Evolutionary conservation across 2,888 invertebrate genomes (phyloP), one percentile per base, ranked within the genome.

Genomic region (Eulithis testata): DNA sequence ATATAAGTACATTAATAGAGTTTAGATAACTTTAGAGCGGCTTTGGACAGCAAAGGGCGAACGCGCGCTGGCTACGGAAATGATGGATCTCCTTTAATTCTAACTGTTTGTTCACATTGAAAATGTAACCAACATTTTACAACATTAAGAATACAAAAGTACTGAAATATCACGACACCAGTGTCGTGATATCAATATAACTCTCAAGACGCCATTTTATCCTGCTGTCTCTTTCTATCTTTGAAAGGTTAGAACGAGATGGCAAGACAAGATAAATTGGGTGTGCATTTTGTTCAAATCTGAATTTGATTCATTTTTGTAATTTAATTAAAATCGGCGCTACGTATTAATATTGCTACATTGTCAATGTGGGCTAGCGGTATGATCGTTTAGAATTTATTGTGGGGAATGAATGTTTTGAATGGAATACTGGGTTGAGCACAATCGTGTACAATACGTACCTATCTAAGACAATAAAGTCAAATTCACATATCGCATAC

Each of bases 401-500:
- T 76, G 77, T 79, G 77, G 76, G 72, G 79, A 73, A 76, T 75
- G 73, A 74, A 80, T 82, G 77, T 73, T 74, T 71, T 67, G 73
- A 73, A 72, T 76, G 80, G 76, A 89, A 90, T 90, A 85, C 92
- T 91, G 91, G 93, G 91, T 90, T 76, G 87, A 89, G 85, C 87
- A 89, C 86, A 88, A 84, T 85, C 77, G 81, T 89, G 86, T 89
- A 89, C 80, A 88, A 88, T 85, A 80, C 62, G 76, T 76, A 82
- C 81, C 74, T 80, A 81, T 83, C 76, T 90, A 89, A 85, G 89
- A 88, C 89, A 88, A 88, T 90, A 90, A 88, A 89, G 4, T 90
- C 85, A 84, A 83, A 84, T 83, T 84, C 82, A 91, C 92, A 92
- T 91, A 91, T 91, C 90, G 85, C 77, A 79, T 86, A 79, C 81